These are phyloP conservation scores for Alosa alosa DNA, from an alignment of 2,113 vertebrate genomes.

Conservation along the genomic window DNA sequence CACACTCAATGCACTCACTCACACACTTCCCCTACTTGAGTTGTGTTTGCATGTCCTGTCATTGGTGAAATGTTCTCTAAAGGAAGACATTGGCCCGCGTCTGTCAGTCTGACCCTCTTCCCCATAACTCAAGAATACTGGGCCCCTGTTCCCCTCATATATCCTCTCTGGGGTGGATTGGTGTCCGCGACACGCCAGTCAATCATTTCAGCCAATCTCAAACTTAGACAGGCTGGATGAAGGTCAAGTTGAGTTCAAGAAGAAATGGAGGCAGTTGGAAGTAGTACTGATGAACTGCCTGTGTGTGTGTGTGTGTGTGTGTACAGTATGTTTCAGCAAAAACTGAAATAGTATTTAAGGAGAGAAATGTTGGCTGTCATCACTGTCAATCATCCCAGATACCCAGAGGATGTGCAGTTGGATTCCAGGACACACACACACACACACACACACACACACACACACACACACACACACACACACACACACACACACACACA, in stretches of 20 bases:
- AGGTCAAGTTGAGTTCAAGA: neutral
- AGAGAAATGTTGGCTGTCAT: conserved; percentile 29
- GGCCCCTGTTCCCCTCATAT: neutral
- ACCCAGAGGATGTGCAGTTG: neutral
- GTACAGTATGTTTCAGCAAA: neutral
- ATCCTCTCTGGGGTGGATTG: neutral
- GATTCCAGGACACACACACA: neutral
- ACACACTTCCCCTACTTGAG: neutral
- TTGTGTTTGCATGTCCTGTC: neutral
- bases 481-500: neutral
- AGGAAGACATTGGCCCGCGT: neutral
- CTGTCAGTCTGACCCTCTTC: neutral
- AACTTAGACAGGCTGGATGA: conserved; percentile 11
- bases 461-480: neutral
- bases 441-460: no score
- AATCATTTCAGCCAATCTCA: conserved; percentile 12
- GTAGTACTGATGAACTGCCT: neutral
- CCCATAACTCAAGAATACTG: neutral
- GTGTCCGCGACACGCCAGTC: conserved; percentile 9
- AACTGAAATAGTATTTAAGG: neutral
- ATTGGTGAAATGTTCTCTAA: neutral
- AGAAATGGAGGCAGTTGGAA: neutral
- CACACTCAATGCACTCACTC: neutral
- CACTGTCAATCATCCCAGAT: conserved; percentile 21
- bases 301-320: neutral